Base-by-base conservation (phyloP, 2,797 vertebrate species). In the Loriculus beryllinus region DNA sequence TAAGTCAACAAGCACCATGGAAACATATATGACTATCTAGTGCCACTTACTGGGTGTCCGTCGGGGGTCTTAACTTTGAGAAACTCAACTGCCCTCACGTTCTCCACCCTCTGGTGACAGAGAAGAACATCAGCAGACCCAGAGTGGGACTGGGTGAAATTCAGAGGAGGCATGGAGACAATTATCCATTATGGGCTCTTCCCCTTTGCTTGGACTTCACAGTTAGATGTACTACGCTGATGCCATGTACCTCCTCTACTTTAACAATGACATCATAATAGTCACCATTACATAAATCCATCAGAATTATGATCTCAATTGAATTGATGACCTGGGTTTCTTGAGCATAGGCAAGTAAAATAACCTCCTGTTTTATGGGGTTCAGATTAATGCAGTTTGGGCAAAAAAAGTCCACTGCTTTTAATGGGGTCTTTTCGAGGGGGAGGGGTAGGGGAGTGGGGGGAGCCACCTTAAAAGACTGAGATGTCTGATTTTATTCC, bases 141-240 rank as follows among this genome's bases (percentile, higher is more conserved):
- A 2, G 12, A 6, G 7, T 8, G 13, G 28, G 39, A 63, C 33
- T 69, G 13, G 6, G 8, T 9, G 17, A 22, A 43, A 65, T 39
- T 78, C 16, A 18, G 40, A 63, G 37, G 15, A 79, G 10, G 3
- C 5, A 23, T 20, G 29, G 43, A 54, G 45, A 9, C 28, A 75
- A 42, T 84, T 57, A 31, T 19, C 14, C 10, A 2, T 56, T 45
- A 22, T 0, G 0, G n/a, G 6, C 31, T 72, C 47, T 83, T 84
- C 2, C 1, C 10, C 25, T 63, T 81, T 14, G 1, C 31, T 60
- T 4, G 0, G 13, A 75, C 15, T 49, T 15, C 33, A n/a, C 1
- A 1, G 11, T 82, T 91, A 71, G 49, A 49, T 64, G 21, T 8
- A 5, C 57, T 65, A 28, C 43, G 31, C 4, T 1, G 14, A 63